Conservation (phyloP, 2,797 vertebrate genomes). For the Spinus pinus region DNA sequence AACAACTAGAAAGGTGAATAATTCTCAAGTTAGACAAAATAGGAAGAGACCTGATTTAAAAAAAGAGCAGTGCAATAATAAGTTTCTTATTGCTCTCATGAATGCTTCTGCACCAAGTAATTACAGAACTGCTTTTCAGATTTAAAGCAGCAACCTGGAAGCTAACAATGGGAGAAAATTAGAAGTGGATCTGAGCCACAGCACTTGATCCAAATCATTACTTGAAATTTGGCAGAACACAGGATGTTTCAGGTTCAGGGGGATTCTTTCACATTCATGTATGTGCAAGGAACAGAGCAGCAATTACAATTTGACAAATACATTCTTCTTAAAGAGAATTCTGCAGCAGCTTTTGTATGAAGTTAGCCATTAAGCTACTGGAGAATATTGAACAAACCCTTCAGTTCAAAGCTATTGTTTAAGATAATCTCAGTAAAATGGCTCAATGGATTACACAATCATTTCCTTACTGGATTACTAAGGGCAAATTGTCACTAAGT, state of each 20-base stretch:
- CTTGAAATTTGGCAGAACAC: neutral
- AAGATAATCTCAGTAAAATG: neutral
- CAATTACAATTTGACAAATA: neutral
- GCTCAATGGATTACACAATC: neutral
- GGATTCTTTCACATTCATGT: neutral
- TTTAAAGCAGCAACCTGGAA: slow-evolving; percentile 9
- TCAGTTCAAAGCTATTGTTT: neutral
- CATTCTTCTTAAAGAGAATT: neutral
- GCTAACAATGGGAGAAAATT: neutral
- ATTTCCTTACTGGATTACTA: neutral
- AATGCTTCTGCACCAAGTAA: slow-evolving; percentile 12
- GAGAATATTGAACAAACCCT: neutral
- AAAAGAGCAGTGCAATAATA: neutral
- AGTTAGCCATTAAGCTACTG: neutral
- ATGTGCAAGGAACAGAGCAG: neutral
- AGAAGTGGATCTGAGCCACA: neutral
- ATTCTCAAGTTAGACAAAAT: neutral
- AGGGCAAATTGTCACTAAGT: neutral
- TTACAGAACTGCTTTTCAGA: slow-evolving; percentile 9
- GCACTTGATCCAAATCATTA: slow-evolving; percentile 4
- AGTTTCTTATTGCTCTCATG: neutral
- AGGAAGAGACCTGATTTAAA: neutral
- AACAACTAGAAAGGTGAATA: neutral
- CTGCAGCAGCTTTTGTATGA: neutral
- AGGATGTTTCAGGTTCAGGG: neutral